Percentiles rank a stretch among this genome's conserved stretches.
Conservation (phyloP, 2,888 invertebrate genomes). For the Neoascia interrupta region DNA sequence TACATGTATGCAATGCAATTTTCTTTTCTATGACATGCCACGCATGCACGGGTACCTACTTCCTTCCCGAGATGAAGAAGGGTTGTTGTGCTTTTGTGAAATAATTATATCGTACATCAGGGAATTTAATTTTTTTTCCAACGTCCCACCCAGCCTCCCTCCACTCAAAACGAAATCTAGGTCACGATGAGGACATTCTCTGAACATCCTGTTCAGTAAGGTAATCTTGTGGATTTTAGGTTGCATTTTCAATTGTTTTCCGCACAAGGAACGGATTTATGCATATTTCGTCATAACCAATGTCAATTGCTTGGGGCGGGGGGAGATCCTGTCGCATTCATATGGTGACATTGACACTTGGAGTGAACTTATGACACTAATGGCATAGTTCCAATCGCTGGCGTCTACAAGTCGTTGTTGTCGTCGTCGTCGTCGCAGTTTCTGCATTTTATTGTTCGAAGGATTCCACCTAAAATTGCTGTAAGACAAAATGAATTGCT, state of each 20-base stretch:
- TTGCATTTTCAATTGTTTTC: slow-evolving; percentile 22
- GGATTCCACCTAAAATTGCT: slow-evolving; percentile 26
- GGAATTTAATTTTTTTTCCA: slow-evolving; percentile 4
- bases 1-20: slow-evolving; percentile 29
- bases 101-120: slow-evolving; percentile 30
- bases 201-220: too few relatives aligned
- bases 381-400: slow-evolving; percentile 55
- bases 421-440: slow-evolving; percentile 14
- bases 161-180: slow-evolving; percentile 47
- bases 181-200: slow-evolving; percentile 51
- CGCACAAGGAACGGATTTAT: not conserved
- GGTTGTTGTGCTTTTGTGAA: slow-evolving; percentile 55
- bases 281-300: slow-evolving; percentile 32
- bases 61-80: slow-evolving; percentile 12
- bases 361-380: slow-evolving; percentile 26
- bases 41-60: slow-evolving; percentile 17
- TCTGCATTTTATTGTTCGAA: slow-evolving; percentile 44
- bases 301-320: slow-evolving; percentile 30
- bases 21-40: slow-evolving; percentile 32
- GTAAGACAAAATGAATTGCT: slow-evolving; percentile 39
- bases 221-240: slow-evolving; percentile 42
- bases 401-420: not conserved
- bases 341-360: slow-evolving; percentile 52
- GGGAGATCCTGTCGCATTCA: not conserved
- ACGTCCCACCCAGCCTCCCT: too few relatives aligned